Conservation (phyloP, 2,888 invertebrate species). For the Cephus rjabovi region DNA sequence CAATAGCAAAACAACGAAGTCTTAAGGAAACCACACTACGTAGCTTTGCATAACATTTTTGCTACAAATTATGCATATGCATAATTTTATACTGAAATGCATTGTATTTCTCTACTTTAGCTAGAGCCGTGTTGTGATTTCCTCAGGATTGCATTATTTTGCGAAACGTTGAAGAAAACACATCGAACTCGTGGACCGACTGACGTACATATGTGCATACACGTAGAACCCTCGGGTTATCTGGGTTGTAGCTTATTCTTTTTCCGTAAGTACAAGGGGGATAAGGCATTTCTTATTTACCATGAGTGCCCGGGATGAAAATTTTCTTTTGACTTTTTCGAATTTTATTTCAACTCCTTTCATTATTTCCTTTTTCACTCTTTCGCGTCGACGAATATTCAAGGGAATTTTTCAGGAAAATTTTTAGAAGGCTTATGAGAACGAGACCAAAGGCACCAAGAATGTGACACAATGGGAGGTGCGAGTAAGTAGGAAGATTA, state of each 20-base stretch:
- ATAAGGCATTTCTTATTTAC: background rate
- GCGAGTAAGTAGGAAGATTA: background rate
- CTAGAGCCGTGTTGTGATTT: no score
- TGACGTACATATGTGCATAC: background rate
- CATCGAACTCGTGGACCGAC: no score
- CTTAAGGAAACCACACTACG: no score
- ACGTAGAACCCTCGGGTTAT: background rate
- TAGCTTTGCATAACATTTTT: no score
- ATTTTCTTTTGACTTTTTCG: background rate
- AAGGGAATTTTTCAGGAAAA: background rate
- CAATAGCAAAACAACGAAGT: no score
- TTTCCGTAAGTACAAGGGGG: background rate
- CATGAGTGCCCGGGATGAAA: background rate
- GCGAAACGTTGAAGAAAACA: no score
- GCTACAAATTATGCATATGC: no score
- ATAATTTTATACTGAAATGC: no score
- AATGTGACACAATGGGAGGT: background rate
- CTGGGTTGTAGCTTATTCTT: background rate
- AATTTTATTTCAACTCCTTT: background rate
- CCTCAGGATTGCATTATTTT: no score
- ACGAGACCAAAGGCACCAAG: background rate
- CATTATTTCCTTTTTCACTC: background rate
- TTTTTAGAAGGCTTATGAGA: background rate
- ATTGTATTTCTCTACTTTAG: no score
- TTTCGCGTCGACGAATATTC: background rate